These are phyloP conservation scores for Carduelis carduelis DNA, from an alignment of 2,797 vertebrate species.

Conservation along the genomic window DNA sequence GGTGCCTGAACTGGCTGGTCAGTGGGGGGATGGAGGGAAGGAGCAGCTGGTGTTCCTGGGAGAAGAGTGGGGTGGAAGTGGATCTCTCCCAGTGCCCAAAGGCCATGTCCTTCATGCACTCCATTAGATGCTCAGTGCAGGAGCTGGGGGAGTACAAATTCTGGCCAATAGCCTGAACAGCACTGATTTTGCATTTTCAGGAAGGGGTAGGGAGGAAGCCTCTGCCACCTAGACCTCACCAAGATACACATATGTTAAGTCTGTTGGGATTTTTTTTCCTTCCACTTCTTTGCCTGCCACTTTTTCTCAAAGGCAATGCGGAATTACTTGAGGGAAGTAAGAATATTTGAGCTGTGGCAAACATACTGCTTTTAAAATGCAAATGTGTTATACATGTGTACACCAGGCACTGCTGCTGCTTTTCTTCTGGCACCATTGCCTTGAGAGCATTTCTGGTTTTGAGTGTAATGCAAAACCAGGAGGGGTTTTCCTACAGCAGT, in stretches of 20 bases:
- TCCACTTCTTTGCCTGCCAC: not conserved
- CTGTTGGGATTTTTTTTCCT: not conserved
- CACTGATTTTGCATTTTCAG: not conserved
- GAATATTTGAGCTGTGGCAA: slow-evolving; percentile 23
- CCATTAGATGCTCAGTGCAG: fast-evolving
- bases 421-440: slow-evolving; percentile 1
- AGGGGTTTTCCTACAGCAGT: not conserved
- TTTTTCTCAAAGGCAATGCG: not conserved
- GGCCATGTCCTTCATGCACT: not conserved
- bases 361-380: slow-evolving; percentile 27
- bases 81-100: not conserved
- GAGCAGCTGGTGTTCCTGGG: not conserved
- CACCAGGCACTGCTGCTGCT: not conserved
- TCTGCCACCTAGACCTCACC: not conserved
- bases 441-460: not conserved
- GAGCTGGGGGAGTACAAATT: not conserved
- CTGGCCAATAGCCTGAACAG: not conserved
- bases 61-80: not conserved
- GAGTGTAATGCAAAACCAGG: not conserved
- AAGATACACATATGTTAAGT: not conserved
- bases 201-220: not conserved
- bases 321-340: not conserved
- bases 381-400: not conserved
- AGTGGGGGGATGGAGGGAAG: fast-evolving
- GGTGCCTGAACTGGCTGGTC: not conserved